phyloP scores from a whole-genome alignment of 2,797 vertebrate species.

The Tachyglossus aculeatus region DNA sequence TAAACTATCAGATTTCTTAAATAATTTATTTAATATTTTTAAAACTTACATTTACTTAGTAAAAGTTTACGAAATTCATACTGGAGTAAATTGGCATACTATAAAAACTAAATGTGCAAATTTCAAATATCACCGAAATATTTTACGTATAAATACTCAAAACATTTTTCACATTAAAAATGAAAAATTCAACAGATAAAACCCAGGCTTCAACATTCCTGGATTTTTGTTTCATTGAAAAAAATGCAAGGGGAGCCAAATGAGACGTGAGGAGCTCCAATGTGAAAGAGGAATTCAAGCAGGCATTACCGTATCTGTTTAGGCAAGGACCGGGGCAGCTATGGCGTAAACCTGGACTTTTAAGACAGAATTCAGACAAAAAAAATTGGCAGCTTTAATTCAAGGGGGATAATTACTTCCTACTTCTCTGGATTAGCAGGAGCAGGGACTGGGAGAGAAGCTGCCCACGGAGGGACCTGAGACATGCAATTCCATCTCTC shows the following conservation, averaged over 20 bases:
- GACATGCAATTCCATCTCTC: too few species aligned
- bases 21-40: slow-evolving; percentile 75
- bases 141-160: slow-evolving; percentile 76
- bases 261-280: neutral
- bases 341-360: neutral
- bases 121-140: slow-evolving; percentile 71
- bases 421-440: too few species aligned
- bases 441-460: too few species aligned
- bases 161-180: slow-evolving; percentile 67
- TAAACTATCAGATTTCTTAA: slow-evolving; percentile 62
- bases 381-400: neutral
- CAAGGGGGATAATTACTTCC: too few species aligned
- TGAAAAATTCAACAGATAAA: slow-evolving; percentile 49
- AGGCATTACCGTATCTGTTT: neutral
- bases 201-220: slow-evolving; percentile 25
- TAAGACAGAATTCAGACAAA: neutral
- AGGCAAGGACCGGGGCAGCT: neutral
- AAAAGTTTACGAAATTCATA: slow-evolving; percentile 51
- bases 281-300: neutral
- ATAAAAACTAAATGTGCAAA: slow-evolving; percentile 74
- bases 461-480: too few species aligned
- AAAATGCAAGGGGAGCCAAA: neutral
- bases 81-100: slow-evolving; percentile 49
- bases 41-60: slow-evolving; percentile 60
- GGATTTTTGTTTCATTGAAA: slow-evolving; percentile 6